phyloP scores from a whole-genome alignment of 1,140 invertebrate species.

The Drosophila erecta region DNA sequence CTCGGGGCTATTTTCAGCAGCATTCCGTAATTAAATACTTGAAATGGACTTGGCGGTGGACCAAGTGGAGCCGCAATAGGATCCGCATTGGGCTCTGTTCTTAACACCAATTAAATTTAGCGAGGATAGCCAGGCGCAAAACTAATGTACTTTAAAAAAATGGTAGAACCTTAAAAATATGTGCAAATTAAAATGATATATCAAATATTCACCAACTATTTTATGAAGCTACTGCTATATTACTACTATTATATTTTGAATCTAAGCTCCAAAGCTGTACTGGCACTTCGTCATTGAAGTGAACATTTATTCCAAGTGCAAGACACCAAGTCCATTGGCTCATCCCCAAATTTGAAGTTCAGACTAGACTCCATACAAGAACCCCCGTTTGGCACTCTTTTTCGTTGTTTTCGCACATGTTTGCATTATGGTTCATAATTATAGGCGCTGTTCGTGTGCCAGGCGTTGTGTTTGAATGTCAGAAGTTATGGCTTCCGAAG shows the following conservation, averaged over 20 bases:
- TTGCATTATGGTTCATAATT: constrained; percentile 78
- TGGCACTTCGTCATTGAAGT: too few species aligned
- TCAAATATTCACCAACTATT: too few species aligned
- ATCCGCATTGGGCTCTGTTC: constrained; percentile 13
- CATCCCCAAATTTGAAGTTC: neutral
- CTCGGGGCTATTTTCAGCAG: constrained; percentile 76
- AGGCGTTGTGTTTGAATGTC: constrained; percentile 25
- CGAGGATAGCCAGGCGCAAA: neutral
- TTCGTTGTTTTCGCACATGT: constrained; percentile 58
- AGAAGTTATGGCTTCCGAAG: constrained; percentile 59
- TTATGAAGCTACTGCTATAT: too few species aligned
- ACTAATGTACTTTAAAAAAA: too few species aligned
- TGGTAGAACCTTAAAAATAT: too few species aligned
- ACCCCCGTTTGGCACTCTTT: constrained; percentile 8
- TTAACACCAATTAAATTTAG: constrained; percentile 1
- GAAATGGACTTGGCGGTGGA: constrained; percentile 51
- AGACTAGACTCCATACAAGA: constrained; percentile 4
- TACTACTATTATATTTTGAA: too few species aligned
- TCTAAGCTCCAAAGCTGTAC: too few species aligned
- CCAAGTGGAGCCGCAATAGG: constrained; percentile 40
- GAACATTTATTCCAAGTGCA: neutral
- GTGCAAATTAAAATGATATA: too few species aligned
- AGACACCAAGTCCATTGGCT: constrained; percentile 1
- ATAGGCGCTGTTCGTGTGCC: constrained; percentile 66
- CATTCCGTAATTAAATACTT: constrained; percentile 78